These are phyloP conservation scores for Trachelus stipa DNA, from an alignment of 2,888 invertebrate species.

Conservation along the genomic window DNA sequence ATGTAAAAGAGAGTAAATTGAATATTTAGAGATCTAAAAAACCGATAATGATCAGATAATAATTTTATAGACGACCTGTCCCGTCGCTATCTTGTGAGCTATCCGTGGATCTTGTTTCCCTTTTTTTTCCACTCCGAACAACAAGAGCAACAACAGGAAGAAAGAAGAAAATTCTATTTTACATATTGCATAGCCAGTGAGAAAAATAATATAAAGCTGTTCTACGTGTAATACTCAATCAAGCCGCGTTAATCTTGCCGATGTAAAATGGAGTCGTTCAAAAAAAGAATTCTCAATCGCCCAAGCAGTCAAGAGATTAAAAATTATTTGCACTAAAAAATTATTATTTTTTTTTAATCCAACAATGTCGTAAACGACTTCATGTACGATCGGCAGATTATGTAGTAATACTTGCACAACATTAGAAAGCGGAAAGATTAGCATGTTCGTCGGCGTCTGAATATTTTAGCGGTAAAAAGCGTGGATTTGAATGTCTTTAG, in stretches of 20 bases:
- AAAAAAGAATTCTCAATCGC: not conserved
- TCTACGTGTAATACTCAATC: slow-evolving; percentile 5
- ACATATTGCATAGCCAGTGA: slow-evolving; percentile 48
- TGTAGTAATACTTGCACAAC: slow-evolving; percentile 29
- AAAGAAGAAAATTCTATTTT: slow-evolving; percentile 50
- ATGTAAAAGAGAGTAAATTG: slow-evolving; percentile 24
- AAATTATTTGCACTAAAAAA: not conserved
- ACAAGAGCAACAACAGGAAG: slow-evolving; percentile 13
- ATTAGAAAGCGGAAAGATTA: slow-evolving; percentile 18
- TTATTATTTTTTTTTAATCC: not conserved
- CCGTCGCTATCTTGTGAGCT: slow-evolving; percentile 42
- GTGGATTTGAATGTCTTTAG: slow-evolving; percentile 31
- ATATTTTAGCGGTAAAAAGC: slow-evolving; percentile 32
- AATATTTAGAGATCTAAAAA: slow-evolving; percentile 27
- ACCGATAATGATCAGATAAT: slow-evolving; percentile 35
- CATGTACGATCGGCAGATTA: not conserved
- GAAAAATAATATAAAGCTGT: slow-evolving; percentile 29
- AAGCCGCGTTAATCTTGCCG: not conserved
- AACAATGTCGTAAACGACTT: not conserved
- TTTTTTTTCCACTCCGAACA: slow-evolving; percentile 36
- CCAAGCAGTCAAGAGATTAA: not conserved
- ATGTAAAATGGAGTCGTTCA: not conserved
- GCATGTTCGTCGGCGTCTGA: slow-evolving; percentile 20
- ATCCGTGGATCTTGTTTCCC: slow-evolving; percentile 34
- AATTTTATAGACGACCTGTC: slow-evolving; percentile 42